These are phyloP conservation scores for Scaptomyza pallida DNA, from an alignment of 1,140 invertebrate genomes.

Conservation along the genomic window DNA sequence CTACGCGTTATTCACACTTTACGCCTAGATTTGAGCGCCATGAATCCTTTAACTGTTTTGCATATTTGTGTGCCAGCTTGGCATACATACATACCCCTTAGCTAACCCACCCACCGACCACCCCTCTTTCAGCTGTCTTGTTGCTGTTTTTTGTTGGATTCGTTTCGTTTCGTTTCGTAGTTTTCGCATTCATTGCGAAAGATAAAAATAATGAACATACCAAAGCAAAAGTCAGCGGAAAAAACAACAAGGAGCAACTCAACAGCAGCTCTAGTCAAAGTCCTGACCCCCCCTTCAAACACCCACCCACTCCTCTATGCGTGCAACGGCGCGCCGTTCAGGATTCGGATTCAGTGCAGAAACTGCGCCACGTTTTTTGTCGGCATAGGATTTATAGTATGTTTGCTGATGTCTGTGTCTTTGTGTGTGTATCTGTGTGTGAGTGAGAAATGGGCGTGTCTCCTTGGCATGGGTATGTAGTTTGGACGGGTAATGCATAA, in stretches of 20 bases:
- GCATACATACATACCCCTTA: not conserved
- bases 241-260: constrained; percentile 63
- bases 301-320: constrained; percentile 43
- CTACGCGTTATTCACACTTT: constrained; percentile 81
- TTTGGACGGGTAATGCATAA: constrained; percentile 58
- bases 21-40: constrained; percentile 79
- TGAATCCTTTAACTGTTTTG: constrained; percentile 80
- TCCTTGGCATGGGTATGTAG: constrained; percentile 3
- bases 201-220: constrained; percentile 83
- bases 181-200: constrained; percentile 80
- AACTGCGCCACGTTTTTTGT: constrained; percentile 73
- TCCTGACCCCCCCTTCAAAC: constrained; percentile 3
- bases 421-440: constrained; percentile 36
- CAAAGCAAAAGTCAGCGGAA: constrained; percentile 73
- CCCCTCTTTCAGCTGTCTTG: constrained; percentile 6
- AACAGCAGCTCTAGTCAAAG: constrained; percentile 43
- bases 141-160: constrained; percentile 52
- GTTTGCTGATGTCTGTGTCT: constrained; percentile 41
- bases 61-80: constrained; percentile 68
- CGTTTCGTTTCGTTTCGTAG: constrained; percentile 74
- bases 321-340: constrained; percentile 63
- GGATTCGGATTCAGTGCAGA: constrained; percentile 65
- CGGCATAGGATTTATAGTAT: constrained; percentile 69
- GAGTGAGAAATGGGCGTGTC: constrained; percentile 65
- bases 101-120: too few species aligned